Conservation (phyloP, 2,797 vertebrate species). For the Notolabrus celidotus region DNA sequence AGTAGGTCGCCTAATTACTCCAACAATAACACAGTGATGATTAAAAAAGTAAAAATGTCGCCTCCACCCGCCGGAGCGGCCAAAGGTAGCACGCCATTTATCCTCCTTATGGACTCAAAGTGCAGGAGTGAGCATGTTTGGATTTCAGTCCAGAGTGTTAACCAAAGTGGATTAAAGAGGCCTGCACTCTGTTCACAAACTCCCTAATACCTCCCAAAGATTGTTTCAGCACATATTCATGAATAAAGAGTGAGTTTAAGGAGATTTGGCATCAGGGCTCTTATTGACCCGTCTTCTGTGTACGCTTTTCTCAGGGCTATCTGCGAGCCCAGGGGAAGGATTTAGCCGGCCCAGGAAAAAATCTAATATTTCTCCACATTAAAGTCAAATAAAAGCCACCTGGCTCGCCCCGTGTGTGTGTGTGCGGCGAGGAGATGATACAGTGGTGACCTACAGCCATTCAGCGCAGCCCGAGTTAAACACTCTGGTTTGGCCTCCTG, state of each 20-base stretch:
- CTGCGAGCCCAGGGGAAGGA: slow-evolving; percentile 75
- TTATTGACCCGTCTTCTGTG: slow-evolving; percentile 78
- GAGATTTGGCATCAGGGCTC: slow-evolving; percentile 75
- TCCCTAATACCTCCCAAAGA: slow-evolving; percentile 63
- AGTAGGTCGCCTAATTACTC: slow-evolving; percentile 51
- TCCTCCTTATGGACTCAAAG: slow-evolving; percentile 44
- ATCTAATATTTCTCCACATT: slow-evolving; percentile 82
- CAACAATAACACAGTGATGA: slow-evolving; percentile 55
- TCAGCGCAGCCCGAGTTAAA: slow-evolving; percentile 67
- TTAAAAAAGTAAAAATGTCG: slow-evolving; percentile 45
- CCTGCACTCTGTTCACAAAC: slow-evolving; percentile 57
- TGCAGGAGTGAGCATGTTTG: slow-evolving; percentile 45
- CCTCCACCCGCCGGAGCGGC: slow-evolving; percentile 19
- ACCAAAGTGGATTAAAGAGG: slow-evolving; percentile 65
- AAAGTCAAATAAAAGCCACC: slow-evolving; percentile 80
- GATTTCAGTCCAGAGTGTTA: slow-evolving; percentile 51
- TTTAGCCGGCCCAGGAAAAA: slow-evolving; percentile 75
- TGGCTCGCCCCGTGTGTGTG: slow-evolving; percentile 51
- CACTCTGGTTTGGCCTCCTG: slow-evolving; percentile 63
- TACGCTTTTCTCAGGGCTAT: slow-evolving; percentile 60
- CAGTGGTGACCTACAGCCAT: slow-evolving; percentile 72
- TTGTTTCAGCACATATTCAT: slow-evolving; percentile 77
- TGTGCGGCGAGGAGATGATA: slow-evolving; percentile 60
- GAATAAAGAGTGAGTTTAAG: slow-evolving; percentile 77
- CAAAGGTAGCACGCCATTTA: slow-evolving; percentile 33